Conservation (phyloP, 2,888 invertebrate genomes). For the Xanthorhoe spadicearia region DNA sequence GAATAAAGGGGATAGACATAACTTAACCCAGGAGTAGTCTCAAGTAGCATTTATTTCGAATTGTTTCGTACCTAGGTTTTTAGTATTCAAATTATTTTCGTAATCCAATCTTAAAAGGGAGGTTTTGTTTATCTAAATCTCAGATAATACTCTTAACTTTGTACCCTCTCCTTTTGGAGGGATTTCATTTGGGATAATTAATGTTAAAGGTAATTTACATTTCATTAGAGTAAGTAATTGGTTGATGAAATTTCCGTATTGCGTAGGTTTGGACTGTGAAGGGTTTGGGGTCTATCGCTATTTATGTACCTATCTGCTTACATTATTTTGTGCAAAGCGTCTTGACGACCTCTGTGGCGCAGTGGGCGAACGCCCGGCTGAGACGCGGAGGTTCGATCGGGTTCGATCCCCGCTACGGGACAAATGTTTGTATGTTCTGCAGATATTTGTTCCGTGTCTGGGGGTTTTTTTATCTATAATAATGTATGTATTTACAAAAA, state of each 20-base stretch:
- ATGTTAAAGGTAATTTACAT: constrained; percentile 45
- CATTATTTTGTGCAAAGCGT: not conserved
- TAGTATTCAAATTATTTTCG: constrained; percentile 33
- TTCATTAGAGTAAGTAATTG: constrained; percentile 46
- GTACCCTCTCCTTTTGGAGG: constrained; percentile 34
- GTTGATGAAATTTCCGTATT: constrained; percentile 38
- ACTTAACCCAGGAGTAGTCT: not conserved
- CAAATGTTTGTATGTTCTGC: no score
- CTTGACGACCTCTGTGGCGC: no score
- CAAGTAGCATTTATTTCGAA: not conserved
- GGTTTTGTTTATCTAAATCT: constrained; percentile 45
- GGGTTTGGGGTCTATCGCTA: constrained; percentile 13
- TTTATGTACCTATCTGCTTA: not conserved
- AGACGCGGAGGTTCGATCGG: no score
- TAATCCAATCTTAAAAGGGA: constrained; percentile 37
- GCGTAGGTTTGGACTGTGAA: constrained; percentile 19
- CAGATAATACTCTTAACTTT: constrained; percentile 38
- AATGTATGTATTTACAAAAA: no score
- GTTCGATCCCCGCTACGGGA: no score
- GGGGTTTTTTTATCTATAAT: no score
- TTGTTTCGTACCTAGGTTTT: constrained; percentile 30
- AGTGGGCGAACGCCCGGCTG: no score
- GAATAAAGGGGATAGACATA: no score
- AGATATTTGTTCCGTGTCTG: no score
- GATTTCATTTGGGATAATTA: constrained; percentile 43